These are phyloP conservation scores for Ctenodactylus gundi DNA, from an alignment of 2,113 vertebrate species.

Conservation along the genomic window DNA sequence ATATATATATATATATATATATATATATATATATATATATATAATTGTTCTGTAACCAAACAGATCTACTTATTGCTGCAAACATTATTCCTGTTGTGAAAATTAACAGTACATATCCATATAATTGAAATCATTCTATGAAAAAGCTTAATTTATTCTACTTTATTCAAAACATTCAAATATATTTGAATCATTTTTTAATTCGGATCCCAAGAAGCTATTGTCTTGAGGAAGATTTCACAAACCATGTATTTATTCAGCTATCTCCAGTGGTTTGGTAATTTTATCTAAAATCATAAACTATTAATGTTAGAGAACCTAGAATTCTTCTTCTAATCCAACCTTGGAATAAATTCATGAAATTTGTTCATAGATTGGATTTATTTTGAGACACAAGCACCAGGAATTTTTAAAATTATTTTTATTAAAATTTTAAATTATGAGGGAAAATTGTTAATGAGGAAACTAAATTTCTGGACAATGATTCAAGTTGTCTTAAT, in stretches of 20 bases:
- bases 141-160: constrained; percentile 34
- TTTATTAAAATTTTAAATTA: not conserved
- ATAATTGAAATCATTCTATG: constrained; percentile 8
- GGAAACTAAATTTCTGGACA: too few species aligned
- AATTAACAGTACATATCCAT: not conserved
- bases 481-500: not conserved
- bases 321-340: not conserved
- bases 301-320: not conserved
- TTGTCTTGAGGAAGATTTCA: not conserved
- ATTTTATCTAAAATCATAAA: constrained; percentile 23
- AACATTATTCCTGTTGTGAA: not conserved
- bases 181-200: constrained; percentile 3
- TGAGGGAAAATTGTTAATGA: not conserved
- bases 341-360: not conserved
- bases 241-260: not conserved
- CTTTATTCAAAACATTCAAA: constrained; percentile 22
- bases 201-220: not conserved
- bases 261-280: not conserved
- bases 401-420: not conserved
- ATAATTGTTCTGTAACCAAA: not conserved
- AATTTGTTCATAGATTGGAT: not conserved
- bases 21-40: too few species aligned
- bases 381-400: not conserved
- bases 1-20: too few species aligned
- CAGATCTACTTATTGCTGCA: not conserved